Base-by-base conservation (phyloP, 1,140 invertebrate species). In the Parapsyche elsis region DNA sequence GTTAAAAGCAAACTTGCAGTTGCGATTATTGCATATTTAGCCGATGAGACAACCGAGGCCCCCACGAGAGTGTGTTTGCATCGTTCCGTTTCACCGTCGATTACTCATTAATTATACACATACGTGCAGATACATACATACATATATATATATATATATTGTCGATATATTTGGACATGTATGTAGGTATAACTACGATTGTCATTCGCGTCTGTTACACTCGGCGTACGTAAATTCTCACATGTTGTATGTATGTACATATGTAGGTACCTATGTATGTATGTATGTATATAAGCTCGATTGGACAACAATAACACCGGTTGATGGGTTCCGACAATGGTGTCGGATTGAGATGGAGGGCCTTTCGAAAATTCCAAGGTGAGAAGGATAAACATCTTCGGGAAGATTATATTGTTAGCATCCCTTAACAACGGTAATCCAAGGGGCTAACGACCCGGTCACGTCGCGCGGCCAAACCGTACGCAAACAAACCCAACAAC, bases 341-440 rank as follows among this genome's bases (percentile, higher is more conserved):
- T 16, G 14, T 38, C 30, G 30, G 30, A 38, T 38, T 7, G 30
- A 38, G 7, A 38, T 7, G 30, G 30, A 38, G 30, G 30, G 30
- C 2, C 30, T 38, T 38, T 38, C 30, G 64, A 70, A 70, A 23
- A 26, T 70, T 70, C 64, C 38, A 21, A 16, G 70, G 26, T 30
- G 70, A 30, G 70, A 38, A 45, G 70, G 70, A 71, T 71, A 71
- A 71, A 71, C 70, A 71, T 71, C 70, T 44, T 44, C 24, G 26
- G 70, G 23, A 1, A 71, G 70, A 71, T 71, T 30, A 71, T 45
- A 71, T 71, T 71, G 70, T 71, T 71, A 45, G 26, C 70, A 71
- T 26, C 70, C 70, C 70, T 38, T 71, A 71, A 71, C 70, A 71
- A 71, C 12, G 26, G 70, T 71, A 71, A 71, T 71, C 70, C 70